Percentiles rank a stretch among this genome's conserved stretches.
Evolutionary conservation across 2,113 vertebrate genomes (phyloP).

Genomic region (Cranoglanis bouderius): DNA sequence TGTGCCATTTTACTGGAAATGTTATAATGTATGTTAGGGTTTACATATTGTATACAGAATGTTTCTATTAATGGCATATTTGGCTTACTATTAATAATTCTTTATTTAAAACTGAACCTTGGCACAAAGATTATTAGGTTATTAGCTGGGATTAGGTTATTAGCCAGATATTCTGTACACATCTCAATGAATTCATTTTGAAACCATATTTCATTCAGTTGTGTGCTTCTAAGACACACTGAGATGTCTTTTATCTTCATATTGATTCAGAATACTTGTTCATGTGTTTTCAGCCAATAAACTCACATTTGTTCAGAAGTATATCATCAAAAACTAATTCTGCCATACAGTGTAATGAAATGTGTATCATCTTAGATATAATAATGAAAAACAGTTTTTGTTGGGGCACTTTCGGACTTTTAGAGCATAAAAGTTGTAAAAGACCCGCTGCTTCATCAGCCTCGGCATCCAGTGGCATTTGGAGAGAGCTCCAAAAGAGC

Average conservation of each 20-base stretch:
- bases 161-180: neutral
- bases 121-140: neutral
- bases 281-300: neutral
- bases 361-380: neutral
- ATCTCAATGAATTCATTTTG: neutral
- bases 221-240: neutral
- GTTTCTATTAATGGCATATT: neutral
- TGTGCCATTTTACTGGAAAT: neutral
- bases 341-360: neutral
- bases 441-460: conserved; percentile 28
- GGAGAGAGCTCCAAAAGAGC: conserved; percentile 46
- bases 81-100: neutral
- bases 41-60: neutral
- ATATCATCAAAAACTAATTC: neutral
- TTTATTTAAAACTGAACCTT: neutral
- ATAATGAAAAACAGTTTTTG: neutral
- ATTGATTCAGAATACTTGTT: neutral
- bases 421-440: neutral
- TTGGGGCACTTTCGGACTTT: neutral
- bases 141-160: neutral
- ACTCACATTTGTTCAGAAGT: neutral
- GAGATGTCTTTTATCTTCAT: neutral
- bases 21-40: neutral
- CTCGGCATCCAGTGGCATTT: conserved; percentile 48
- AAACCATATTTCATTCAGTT: neutral